These are phyloP conservation scores for Lepidochrysops patricia DNA, from an alignment of 2,888 invertebrate species.

Conservation along the genomic window DNA sequence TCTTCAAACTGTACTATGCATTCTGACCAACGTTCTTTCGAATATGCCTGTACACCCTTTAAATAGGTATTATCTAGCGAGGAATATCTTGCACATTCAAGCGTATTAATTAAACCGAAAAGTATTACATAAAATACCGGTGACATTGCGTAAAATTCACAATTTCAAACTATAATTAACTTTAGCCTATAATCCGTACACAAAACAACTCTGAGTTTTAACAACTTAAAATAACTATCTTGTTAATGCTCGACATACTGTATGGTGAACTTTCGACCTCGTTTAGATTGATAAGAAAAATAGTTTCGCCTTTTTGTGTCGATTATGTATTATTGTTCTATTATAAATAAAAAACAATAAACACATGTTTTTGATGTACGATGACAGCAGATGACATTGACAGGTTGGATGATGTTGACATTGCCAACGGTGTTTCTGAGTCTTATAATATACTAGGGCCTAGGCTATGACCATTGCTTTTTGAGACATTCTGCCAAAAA, in stretches of 20 bases:
- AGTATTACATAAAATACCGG: slow-evolving; percentile 14
- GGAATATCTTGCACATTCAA: slow-evolving; percentile 32
- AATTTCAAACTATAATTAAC: neutral
- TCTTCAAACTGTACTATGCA: slow-evolving; percentile 80
- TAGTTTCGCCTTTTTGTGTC: too few relatives aligned
- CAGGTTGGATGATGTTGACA: too few relatives aligned
- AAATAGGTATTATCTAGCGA: slow-evolving; percentile 49
- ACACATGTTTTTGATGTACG: too few relatives aligned
- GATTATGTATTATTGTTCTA: too few relatives aligned
- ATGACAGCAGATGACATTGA: too few relatives aligned
- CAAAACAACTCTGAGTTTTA: neutral
- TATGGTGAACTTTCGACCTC: neutral
- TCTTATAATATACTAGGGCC: too few relatives aligned
- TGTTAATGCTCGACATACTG: neutral
- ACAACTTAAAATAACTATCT: neutral
- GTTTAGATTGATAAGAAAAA: too few relatives aligned
- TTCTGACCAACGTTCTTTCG: slow-evolving; percentile 79
- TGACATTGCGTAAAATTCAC: neutral
- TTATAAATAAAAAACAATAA: too few relatives aligned
- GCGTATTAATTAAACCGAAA: slow-evolving; percentile 19
- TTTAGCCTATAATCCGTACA: neutral
- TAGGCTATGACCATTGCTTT: too few relatives aligned
- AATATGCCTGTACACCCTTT: slow-evolving; percentile 78
- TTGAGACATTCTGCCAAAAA: too few relatives aligned
- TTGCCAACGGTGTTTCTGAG: too few relatives aligned